Conservation (phyloP, 2,113 vertebrate species). For the Corapipo altera region DNA sequence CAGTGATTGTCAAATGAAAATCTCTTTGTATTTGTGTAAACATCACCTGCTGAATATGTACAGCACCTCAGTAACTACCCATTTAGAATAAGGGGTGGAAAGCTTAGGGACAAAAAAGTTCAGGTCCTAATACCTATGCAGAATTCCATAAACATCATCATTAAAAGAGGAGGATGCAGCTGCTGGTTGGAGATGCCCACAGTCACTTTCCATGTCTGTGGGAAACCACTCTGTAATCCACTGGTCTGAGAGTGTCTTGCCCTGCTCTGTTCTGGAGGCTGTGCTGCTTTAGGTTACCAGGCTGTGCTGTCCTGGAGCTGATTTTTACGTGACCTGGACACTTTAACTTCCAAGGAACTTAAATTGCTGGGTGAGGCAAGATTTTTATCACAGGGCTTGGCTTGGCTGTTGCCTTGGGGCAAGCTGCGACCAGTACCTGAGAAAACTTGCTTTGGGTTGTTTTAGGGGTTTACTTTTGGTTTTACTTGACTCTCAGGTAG, state of each 20-base stretch:
- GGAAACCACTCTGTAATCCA: background rate
- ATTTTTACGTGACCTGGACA: background rate
- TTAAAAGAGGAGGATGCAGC: background rate
- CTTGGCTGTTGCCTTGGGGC: background rate
- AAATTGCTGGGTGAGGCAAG: background rate
- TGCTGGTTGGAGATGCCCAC: background rate
- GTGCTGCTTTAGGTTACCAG: background rate
- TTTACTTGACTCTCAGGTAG: background rate
- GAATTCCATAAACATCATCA: accelerated
- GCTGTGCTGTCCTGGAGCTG: background rate
- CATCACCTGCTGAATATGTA: background rate
- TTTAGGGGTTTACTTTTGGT: background rate
- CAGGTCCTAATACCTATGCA: background rate
- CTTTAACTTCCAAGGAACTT: background rate
- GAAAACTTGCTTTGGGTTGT: background rate
- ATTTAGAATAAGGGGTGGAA: background rate
- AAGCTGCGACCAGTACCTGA: background rate
- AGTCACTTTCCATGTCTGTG: accelerated
- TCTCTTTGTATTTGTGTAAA: background rate
- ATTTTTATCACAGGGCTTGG: background rate
- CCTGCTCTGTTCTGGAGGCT: background rate
- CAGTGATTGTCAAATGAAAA: background rate
- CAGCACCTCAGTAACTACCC: accelerated
- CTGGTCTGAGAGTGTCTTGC: accelerated
- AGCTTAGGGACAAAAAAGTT: background rate